A percentile compares a stretch with the other conserved stretches of the same genome.
These are phyloP conservation scores for Rhabditoides inermis DNA, from an alignment of 2,888 invertebrate genomes.

Conservation along the genomic window DNA sequence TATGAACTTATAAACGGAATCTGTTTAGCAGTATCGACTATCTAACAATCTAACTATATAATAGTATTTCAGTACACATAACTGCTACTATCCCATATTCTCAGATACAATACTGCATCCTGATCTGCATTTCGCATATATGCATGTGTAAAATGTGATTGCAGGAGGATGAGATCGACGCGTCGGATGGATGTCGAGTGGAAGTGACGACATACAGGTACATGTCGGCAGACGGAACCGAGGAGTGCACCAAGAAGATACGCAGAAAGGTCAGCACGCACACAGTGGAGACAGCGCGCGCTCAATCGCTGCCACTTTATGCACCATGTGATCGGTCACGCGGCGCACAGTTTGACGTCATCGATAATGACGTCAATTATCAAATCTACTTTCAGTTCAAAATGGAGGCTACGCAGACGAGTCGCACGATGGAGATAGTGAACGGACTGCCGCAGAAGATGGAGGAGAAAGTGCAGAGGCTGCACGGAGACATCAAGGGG, in stretches of 20 bases:
- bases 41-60: too few relatives aligned
- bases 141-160: conserved; percentile 4
- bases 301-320: too few relatives aligned
- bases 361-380: background rate
- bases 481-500: conserved; percentile 37
- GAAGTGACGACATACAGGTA: conserved; percentile 41
- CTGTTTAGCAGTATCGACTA: too few relatives aligned
- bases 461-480: conserved; percentile 17
- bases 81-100: too few relatives aligned
- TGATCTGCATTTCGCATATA: too few relatives aligned
- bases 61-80: too few relatives aligned
- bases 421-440: conserved; percentile 16
- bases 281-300: too few relatives aligned
- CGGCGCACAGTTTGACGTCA: background rate
- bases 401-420: conserved; percentile 19
- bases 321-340: too few relatives aligned
- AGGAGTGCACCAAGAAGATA: conserved; percentile 41
- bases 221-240: conserved; percentile 33
- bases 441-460: conserved; percentile 18
- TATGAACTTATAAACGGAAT: too few relatives aligned
- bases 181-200: conserved; percentile 40
- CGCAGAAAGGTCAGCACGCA: conserved; percentile 33
- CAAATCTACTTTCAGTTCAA: conserved; percentile 15
- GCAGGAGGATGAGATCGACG: conserved; percentile 48
- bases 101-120: too few relatives aligned